phyloP scores from a whole-genome alignment of 2,888 invertebrate genomes.

The Dasysyrphus tricinctus region DNA sequence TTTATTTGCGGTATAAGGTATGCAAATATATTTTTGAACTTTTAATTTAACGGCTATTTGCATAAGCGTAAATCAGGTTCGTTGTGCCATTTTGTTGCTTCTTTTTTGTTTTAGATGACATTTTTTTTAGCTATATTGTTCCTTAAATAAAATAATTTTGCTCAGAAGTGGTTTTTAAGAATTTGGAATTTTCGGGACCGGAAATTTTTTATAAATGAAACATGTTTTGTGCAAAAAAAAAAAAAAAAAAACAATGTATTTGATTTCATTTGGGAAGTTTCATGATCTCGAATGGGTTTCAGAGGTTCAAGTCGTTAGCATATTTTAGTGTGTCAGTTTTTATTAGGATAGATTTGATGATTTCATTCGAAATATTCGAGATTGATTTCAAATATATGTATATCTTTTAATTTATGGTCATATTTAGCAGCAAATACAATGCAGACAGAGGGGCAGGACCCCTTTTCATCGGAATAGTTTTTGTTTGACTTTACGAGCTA shows the following conservation, averaged over 20 bases:
- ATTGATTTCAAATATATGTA: too few relatives aligned
- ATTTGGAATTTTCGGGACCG: neutral
- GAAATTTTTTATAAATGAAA: neutral
- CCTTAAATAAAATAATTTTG: constrained; percentile 11
- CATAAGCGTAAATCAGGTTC: constrained; percentile 24
- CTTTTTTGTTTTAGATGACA: neutral
- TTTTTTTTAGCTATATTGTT: neutral
- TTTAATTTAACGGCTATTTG: constrained; percentile 13
- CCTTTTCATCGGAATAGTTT: too few relatives aligned
- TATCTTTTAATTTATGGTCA: too few relatives aligned
- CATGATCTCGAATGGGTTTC: too few relatives aligned
- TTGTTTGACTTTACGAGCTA: too few relatives aligned
- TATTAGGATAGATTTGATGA: too few relatives aligned
- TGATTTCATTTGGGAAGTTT: neutral
- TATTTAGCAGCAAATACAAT: too few relatives aligned
- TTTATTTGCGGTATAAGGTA: neutral
- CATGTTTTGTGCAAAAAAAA: neutral
- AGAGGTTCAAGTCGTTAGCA: too few relatives aligned
- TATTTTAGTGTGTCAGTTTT: too few relatives aligned
- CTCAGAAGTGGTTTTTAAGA: neutral
- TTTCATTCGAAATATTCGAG: too few relatives aligned
- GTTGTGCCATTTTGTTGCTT: constrained; percentile 5
- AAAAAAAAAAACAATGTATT: too few relatives aligned
- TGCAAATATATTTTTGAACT: neutral
- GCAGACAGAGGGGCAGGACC: too few relatives aligned